Evolutionary conservation across 2,797 vertebrate genomes (phyloP), one percentile per base, ranked within the genome.

Genomic region (Fringilla coelebs): DNA sequence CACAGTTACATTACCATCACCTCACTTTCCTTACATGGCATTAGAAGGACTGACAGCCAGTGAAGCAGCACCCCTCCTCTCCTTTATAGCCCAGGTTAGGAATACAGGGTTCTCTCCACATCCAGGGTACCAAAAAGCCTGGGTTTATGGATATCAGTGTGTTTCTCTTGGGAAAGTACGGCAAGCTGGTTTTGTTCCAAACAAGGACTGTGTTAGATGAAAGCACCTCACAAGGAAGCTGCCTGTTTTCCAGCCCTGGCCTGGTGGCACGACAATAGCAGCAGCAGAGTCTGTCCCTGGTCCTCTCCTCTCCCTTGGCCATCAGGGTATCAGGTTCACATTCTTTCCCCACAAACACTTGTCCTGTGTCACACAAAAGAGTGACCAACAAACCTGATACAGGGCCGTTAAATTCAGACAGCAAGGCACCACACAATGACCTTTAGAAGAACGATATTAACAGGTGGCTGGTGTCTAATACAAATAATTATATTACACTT

Each of bases 391-490:
- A 97, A 98, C 96, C 92, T 96, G 96, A 98, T 93, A 94, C 89
- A 97, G 55, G 85, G 91, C 95, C 34, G 45, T 97, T 96, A 96
- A 76, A 96, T 96, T 96, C 96, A 98, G 97, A 98, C 97, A 95
- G 94, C 65, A 65, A 96, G 98, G 97, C 98, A 97, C 97, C 98
- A 96, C 92, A 97, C 90, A 97, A 95, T 97, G 98, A 98, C 98
- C 98, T 98, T 98, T 98, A 95, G 79, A 96, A 98, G 98, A 99
- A 98, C 82, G 98, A 98, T 98, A 97, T 97, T 94, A 99, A 99
- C 99, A 99, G 99, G 98, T 99, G 98, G 98, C 91, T 95, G 97
- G 86, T 83, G 89, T 91, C 94, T 97, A 94, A 96, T 95, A 96
- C 96, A 98, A 97, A 98, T 95, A 96, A 98, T 98, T 98, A 97